phyloP scores from a whole-genome alignment of 2,113 vertebrate species.

The Silurus glanis region DNA sequence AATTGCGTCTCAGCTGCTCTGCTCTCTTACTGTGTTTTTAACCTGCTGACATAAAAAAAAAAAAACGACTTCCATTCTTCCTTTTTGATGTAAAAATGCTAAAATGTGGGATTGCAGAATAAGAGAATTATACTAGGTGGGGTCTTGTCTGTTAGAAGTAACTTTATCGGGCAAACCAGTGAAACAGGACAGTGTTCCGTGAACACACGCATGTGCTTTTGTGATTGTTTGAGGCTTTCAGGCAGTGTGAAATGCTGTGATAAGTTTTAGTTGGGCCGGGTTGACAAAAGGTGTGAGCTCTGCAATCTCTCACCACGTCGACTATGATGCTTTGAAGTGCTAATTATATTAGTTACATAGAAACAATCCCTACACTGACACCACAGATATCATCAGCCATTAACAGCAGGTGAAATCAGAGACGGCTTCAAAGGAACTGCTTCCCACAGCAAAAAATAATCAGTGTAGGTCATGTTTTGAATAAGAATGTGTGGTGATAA shows the following conservation, averaged over 20 bases:
- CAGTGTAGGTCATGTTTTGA: background rate
- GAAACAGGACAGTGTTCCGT: background rate
- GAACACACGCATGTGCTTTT: constrained; percentile 7
- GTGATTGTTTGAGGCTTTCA: constrained; percentile 23
- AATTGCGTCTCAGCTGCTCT: constrained; percentile 42
- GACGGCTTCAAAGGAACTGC: constrained; percentile 28
- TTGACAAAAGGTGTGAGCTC: constrained; percentile 21
- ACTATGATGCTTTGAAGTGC: constrained; percentile 47
- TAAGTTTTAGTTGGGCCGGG: constrained; percentile 27
- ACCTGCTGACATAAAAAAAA: background rate
- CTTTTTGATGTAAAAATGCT: constrained; percentile 21
- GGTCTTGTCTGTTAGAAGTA: background rate
- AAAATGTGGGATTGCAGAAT: constrained; percentile 14
- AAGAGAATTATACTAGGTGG: background rate
- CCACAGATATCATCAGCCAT: constrained; percentile 45
- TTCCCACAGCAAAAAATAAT: background rate
- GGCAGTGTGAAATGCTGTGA: constrained; percentile 36
- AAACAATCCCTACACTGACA: constrained; percentile 21
- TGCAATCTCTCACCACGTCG: constrained; percentile 39
- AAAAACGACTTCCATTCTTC: background rate
- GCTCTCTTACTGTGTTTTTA: constrained; percentile 29
- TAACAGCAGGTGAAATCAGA: constrained; percentile 40
- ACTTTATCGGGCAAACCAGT: background rate
- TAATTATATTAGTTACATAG: constrained; percentile 52
- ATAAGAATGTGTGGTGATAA: background rate